phyloP scores from a whole-genome alignment of 2,797 vertebrate species.

The Sciurus vulgaris region DNA sequence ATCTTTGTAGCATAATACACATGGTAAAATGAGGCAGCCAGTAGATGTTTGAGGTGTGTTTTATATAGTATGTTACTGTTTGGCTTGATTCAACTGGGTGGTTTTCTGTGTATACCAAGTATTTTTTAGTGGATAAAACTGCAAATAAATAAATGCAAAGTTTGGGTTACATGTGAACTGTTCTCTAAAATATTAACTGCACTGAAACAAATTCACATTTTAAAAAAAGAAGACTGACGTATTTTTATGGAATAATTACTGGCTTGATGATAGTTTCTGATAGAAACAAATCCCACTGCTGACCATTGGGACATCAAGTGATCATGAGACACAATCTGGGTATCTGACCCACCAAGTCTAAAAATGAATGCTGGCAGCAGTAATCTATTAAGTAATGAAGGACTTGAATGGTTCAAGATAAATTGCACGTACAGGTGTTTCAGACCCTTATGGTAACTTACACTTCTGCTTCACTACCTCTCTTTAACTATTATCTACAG shows the following conservation, averaged over 20 bases:
- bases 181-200: not conserved
- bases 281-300: not conserved
- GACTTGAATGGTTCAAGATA: not conserved
- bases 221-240: not conserved
- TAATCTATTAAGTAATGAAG: not conserved
- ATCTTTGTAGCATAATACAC: not conserved
- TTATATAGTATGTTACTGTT: not conserved
- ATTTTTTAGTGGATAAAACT: not conserved
- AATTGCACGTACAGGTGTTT: not conserved
- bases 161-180: not conserved
- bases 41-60: not conserved
- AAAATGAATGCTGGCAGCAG: not conserved
- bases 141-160: not conserved
- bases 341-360: not conserved
- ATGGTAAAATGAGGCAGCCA: not conserved
- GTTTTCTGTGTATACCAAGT: not conserved
- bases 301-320: not conserved
- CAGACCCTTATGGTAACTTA: not conserved
- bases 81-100: not conserved
- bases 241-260: not conserved
- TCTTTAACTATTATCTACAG: not conserved
- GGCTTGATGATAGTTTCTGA: not conserved
- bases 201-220: slow-evolving; percentile 19
- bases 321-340: not conserved
- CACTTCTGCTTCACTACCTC: not conserved